A percentile compares a stretch with the other conserved stretches of the same genome.
Evolutionary conservation across 2,113 vertebrate species (phyloP).

Genomic region (Lepus europaeus): DNA sequence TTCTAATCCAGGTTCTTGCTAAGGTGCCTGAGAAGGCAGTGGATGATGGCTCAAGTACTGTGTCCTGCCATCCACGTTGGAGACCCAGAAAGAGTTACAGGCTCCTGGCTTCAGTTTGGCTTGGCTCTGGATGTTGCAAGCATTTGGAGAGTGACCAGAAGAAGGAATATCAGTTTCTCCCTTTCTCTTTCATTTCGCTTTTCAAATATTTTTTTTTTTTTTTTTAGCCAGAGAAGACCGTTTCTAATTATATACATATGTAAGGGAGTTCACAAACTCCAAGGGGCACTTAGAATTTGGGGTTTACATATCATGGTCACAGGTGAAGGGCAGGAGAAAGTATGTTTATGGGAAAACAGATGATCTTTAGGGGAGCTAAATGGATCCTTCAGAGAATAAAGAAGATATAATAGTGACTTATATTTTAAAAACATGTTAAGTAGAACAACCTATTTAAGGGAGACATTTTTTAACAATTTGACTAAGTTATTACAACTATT

Average conservation of each 20-base stretch:
- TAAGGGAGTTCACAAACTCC: background rate
- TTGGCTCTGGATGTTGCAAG: no score
- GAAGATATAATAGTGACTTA: background rate
- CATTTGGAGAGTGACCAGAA: no score
- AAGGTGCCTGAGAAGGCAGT: no score
- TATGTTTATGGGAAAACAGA: background rate
- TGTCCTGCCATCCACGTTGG: no score
- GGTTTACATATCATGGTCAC: background rate
- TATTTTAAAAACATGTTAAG: background rate
- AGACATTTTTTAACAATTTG: background rate
- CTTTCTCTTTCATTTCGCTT: no score
- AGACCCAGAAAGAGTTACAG: no score
- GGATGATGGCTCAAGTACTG: no score
- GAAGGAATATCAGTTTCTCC: no score
- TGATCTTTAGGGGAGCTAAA: background rate
- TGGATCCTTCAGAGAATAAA: background rate
- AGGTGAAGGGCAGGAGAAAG: background rate
- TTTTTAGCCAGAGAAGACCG: background rate
- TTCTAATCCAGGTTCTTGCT: no score
- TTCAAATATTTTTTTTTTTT: no score
- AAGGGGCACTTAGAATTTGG: background rate
- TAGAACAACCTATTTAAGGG: background rate
- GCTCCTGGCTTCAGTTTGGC: no score
- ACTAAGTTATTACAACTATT: background rate
- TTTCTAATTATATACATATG: background rate